Conservation (phyloP, 1,140 invertebrate genomes). For the Ctenoplectra terminalis region DNA sequence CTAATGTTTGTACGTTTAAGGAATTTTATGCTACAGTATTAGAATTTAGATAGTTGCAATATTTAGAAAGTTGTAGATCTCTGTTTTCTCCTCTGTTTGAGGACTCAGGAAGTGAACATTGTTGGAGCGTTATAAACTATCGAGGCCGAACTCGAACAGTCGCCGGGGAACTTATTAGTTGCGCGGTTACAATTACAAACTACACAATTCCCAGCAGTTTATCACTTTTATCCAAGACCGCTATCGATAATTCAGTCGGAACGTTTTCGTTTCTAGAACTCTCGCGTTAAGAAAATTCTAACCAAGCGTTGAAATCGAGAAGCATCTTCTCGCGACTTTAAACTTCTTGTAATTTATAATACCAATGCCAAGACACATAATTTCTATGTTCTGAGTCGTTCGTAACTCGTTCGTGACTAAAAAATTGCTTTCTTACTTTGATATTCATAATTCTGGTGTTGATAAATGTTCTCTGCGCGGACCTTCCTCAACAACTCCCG, state of each 20-base stretch:
- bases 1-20: background rate
- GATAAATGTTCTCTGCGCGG: too few relatives aligned
- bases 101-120: conserved; percentile 19
- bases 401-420: too few relatives aligned
- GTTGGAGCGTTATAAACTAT: background rate
- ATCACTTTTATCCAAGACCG: background rate
- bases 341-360: too few relatives aligned
- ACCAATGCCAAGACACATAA: too few relatives aligned
- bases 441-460: too few relatives aligned
- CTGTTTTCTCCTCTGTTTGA: conserved; percentile 25
- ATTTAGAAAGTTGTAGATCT: conserved; percentile 28
- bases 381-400: too few relatives aligned
- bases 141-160: background rate
- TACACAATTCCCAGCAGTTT: background rate
- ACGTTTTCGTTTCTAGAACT: background rate
- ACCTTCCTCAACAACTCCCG: too few relatives aligned
- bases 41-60: background rate
- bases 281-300: too few relatives aligned
- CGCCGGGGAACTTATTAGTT: background rate
- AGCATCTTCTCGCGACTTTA: too few relatives aligned
- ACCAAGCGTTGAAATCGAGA: too few relatives aligned
- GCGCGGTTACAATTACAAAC: background rate
- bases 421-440: too few relatives aligned
- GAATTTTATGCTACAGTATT: conserved; percentile 16
- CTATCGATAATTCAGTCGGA: background rate